These are phyloP conservation scores for Hormaphis cornu DNA, from an alignment of 1,140 invertebrate genomes.

Conservation along the genomic window DNA sequence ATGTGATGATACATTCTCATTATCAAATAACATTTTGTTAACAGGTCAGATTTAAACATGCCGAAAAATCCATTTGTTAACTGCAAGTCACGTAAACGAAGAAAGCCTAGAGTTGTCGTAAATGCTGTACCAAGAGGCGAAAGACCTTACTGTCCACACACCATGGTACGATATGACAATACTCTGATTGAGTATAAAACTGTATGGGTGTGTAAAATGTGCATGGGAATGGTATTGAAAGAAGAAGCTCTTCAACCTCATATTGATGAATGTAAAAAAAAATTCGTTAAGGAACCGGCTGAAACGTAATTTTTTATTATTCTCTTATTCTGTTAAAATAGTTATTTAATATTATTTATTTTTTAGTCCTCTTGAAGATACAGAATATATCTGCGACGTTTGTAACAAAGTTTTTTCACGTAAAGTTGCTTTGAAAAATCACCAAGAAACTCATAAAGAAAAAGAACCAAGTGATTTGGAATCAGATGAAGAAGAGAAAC, in stretches of 20 bases:
- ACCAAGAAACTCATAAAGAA: neutral
- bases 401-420: neutral
- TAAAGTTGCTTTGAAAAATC: neutral
- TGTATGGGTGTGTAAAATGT: neutral
- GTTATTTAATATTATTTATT: neutral
- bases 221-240: neutral
- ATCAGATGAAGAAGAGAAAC: neutral
- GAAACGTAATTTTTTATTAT: neutral
- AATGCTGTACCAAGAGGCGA: neutral
- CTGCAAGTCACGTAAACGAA: neutral
- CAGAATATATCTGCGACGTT: neutral
- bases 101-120: fast-evolving
- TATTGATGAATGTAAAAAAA: neutral
- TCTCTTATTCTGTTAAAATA: neutral
- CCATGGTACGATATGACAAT: neutral
- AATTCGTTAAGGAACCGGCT: too few relatives aligned
- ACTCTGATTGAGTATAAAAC: neutral
- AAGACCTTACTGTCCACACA: neutral
- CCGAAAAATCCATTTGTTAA: conserved; percentile 1
- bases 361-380: neutral
- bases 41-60: neutral
- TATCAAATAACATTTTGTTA: too few relatives aligned
- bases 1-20: too few relatives aligned
- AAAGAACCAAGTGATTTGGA: neutral
- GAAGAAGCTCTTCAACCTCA: neutral